Base-by-base conservation (phyloP, 2,113 vertebrate genomes). In the Plotosus lineatus region DNA sequence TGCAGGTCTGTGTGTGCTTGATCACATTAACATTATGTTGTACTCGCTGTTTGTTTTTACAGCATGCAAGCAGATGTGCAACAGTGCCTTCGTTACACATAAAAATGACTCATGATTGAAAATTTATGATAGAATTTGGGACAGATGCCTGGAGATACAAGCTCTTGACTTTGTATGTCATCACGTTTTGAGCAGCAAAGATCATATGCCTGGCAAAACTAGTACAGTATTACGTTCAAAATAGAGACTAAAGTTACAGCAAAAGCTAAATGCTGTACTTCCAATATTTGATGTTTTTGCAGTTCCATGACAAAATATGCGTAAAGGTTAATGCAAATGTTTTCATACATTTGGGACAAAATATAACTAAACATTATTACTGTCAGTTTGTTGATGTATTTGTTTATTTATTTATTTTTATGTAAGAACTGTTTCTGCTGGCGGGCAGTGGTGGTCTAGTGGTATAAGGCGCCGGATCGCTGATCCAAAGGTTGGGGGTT, bases 1-100 rank as follows among this genome's bases (percentile, higher is more conserved):
- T 50, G 31, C 65, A 48, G 65, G 46, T 77, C 50, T 58, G 83
- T 66, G 10, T 69, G 36, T 65, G 44, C 51, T 40, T 73, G 68
- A 33, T 8, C 11, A 58, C 12, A 42, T 26, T 71, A 42, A 60
- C 31, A 31, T 72, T 38, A 31, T 36, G n/a, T 61, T 23, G 21
- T 58, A 33, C 55, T 50, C 53, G 38, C 21, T 4, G 42, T 78
- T 48, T 38, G 60, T 60, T 74, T n/a, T 80, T 74, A 63, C 38
- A 50, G 11, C 21, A 31, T 48, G 17, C 15, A 58, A 58, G 63
- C 21, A 40, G 48, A 61, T n/a, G 21, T 21, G 42, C 6, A 73
- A 23, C 44, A 19, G 68, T 48, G 42, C 44, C n/a, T 48, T 48
- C n/a, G 28, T 26, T 28, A 15, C 31, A 33, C 68, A 72, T 17